A percentile compares a stretch with the other conserved stretches of the same genome.
phyloP scores from a whole-genome alignment of 2,797 vertebrate species.

The Eulemur albifrons region DNA sequence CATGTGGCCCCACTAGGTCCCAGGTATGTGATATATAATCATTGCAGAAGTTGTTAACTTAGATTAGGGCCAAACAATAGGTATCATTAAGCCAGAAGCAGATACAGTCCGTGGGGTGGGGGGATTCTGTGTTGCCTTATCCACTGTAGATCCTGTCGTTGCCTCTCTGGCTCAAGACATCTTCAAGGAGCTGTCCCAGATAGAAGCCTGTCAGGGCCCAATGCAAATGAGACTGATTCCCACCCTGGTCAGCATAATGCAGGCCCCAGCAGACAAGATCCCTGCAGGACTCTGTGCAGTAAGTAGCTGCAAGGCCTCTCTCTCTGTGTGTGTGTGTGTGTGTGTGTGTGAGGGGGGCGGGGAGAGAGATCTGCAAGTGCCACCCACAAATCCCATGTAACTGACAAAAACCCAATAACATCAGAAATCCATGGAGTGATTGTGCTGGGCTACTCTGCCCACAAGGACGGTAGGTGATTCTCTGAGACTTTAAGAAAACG shows the following conservation, averaged over 20 bases:
- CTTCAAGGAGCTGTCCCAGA: constrained; percentile 98
- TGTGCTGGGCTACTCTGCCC: background rate
- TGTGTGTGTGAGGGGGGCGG: background rate
- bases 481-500: background rate
- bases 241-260: constrained; percentile 99
- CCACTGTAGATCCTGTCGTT: constrained; percentile 94
- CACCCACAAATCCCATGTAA: background rate
- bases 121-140: constrained; percentile 54
- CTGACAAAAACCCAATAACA: background rate
- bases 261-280: constrained; percentile 97
- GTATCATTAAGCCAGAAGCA: background rate
- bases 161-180: constrained; percentile 98
- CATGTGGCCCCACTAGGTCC: background rate
- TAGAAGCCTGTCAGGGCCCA: constrained; percentile 96
- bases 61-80: background rate
- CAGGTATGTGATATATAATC: background rate
- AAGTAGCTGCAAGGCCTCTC: constrained; percentile 77
- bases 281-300: constrained; percentile 97
- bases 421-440: background rate
- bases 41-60: background rate
- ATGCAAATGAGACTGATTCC: constrained; percentile 99
- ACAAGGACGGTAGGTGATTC: background rate
- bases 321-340: background rate
- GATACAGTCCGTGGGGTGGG: background rate
- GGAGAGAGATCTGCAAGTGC: background rate